Evolutionary conservation across 2,113 vertebrate species (phyloP).

Genomic region (Corapipo altera): DNA sequence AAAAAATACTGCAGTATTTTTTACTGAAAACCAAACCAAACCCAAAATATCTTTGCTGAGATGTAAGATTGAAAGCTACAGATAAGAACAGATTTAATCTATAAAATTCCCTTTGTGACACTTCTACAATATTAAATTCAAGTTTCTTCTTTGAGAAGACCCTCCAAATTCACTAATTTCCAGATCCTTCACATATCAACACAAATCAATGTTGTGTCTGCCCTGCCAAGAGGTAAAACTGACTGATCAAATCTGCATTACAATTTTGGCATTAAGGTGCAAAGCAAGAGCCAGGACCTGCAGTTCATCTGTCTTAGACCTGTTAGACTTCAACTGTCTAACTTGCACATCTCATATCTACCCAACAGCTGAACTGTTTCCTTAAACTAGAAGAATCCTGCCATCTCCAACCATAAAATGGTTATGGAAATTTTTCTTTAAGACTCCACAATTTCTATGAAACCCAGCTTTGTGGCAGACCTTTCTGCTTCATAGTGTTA

Average conservation of each 20-base stretch:
- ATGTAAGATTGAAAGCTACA: neutral
- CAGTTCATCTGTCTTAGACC: neutral
- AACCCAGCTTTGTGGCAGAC: neutral
- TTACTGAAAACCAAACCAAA: neutral
- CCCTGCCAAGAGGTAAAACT: neutral
- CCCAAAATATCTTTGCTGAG: neutral
- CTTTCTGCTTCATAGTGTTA: conserved; percentile 10
- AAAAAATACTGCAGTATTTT: neutral
- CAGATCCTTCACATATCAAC: neutral
- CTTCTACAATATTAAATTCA: neutral
- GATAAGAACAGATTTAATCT: neutral
- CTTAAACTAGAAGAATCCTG: neutral
- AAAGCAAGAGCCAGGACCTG: neutral
- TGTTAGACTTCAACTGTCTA: neutral
- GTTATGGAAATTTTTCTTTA: neutral
- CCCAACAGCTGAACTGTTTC: neutral
- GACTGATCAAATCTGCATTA: neutral
- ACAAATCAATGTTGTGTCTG: neutral
- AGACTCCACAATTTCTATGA: neutral
- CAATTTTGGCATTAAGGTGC: neutral
- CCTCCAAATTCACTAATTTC: neutral
- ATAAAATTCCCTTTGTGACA: neutral
- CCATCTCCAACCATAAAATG: neutral
- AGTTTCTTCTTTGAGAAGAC: neutral
- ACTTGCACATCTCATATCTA: neutral